Evolutionary conservation across 2,113 vertebrate species (phyloP), one percentile per base, ranked within the genome.

Genomic region (Hepsetus odoe): DNA sequence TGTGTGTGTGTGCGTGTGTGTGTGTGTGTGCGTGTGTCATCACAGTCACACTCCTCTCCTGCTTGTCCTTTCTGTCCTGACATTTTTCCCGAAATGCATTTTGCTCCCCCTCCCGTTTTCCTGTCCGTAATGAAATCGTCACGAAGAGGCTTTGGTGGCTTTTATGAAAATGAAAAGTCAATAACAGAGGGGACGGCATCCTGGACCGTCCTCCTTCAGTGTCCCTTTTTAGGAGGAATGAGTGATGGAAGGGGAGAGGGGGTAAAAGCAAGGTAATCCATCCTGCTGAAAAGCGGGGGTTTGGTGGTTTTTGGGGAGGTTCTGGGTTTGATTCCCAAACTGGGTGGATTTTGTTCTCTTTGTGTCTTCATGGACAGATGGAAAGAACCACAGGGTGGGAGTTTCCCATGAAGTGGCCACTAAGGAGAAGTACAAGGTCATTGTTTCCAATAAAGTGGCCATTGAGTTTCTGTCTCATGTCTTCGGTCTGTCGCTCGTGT

Each of bases 81-180:
- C 42, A 35, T 9, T 3, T 33, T 62, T 44, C 35, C 35, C 38
- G 44, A 30, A 73, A 61, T 44, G 38, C 38, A 44, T 44, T 42
- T 73, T 73, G 55, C 22, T 38, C 70, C 32, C 71, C 73, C 66
- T 10, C 4, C 44, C 33, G 28, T 65, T 38, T 42, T 51, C 10
- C 33, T 4, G 16, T 13, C n/a, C 33, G 56, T 66, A 87, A 70
- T 68, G 44, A 77, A 69, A 64, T 73, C 30, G 46, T 72, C 53
- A 71, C 75, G 49, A 67, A 78, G 58, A 38, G 33, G 40, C 76
- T 82, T 85, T 89, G 32, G 33, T 44, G 61, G 72, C 83, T 85
- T 74, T 82, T 73, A 68, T 32, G 75, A 78, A 84, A 84, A 86
- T 83, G 55, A 85, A 2, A 81, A 83, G 72, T 86, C 84, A 84